Conservation (phyloP, 1,140 invertebrate species). For the Bursaphelenchus mucronatus region DNA sequence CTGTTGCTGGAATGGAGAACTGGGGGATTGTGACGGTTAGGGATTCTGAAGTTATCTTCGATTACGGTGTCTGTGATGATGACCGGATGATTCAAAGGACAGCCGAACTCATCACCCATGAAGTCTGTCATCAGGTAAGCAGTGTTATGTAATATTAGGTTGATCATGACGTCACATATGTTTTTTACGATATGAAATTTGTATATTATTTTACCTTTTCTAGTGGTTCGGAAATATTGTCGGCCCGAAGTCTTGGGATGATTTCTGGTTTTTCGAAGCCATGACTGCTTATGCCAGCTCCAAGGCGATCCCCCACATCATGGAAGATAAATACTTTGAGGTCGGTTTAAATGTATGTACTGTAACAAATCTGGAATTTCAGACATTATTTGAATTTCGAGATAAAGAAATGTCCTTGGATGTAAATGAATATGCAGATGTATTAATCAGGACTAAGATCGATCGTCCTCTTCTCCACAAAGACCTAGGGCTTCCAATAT, state of each 20-base stretch:
- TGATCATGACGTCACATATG: not conserved
- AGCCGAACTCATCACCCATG: not conserved
- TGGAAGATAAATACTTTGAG: not conserved
- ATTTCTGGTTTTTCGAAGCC: slow-evolving; percentile 15
- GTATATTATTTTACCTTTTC: not conserved
- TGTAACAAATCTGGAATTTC: not conserved
- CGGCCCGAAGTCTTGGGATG: not conserved
- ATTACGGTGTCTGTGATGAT: not conserved
- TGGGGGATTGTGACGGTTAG: slow-evolving; percentile 15
- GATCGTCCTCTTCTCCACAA: not conserved
- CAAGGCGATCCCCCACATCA: not conserved
- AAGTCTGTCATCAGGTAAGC: not conserved
- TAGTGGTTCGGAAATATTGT: slow-evolving; percentile 11
- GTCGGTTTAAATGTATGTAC: not conserved
- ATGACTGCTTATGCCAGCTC: not conserved
- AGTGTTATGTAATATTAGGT: not conserved
- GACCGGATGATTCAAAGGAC: not conserved
- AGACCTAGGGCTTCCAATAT: not conserved
- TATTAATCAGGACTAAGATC: not conserved
- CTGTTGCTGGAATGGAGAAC: slow-evolving; percentile 20
- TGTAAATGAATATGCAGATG: not conserved
- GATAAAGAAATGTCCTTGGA: slow-evolving; percentile 12
- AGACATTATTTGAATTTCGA: slow-evolving; percentile 13
- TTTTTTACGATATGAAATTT: not conserved
- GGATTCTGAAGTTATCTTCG: not conserved